Percentiles rank a stretch among this genome's conserved stretches.
These are phyloP conservation scores for Belgica antarctica DNA, from an alignment of 2,888 invertebrate genomes.

Conservation along the genomic window DNA sequence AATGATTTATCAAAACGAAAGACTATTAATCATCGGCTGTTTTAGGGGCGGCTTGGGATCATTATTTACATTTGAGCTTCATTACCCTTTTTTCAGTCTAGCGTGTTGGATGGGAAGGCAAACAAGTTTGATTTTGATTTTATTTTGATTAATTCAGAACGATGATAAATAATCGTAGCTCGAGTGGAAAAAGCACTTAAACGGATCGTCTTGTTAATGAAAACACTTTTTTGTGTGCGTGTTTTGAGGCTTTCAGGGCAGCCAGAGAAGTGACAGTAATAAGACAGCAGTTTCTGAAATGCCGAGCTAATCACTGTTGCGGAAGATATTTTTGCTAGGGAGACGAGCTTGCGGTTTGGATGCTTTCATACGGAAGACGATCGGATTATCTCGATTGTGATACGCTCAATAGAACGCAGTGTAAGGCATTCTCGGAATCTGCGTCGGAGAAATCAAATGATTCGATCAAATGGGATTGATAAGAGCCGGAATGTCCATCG, in stretches of 20 bases:
- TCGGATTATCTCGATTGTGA: neutral
- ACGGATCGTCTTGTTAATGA: neutral
- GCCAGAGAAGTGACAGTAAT: neutral
- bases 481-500: too few species aligned
- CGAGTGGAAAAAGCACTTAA: neutral
- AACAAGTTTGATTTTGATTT: constrained; percentile 34
- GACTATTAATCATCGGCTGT: constrained; percentile 36
- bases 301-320: neutral
- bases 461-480: neutral
- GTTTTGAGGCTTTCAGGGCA: neutral
- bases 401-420: too few species aligned
- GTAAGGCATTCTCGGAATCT: neutral
- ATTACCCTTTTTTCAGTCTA: constrained; percentile 38
- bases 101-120: neutral
- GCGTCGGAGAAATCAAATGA: constrained; percentile 29
- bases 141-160: constrained; percentile 37
- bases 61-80: constrained; percentile 42
- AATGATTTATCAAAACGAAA: constrained; percentile 40
- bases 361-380: too few species aligned
- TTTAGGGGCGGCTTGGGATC: constrained; percentile 25
- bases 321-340: neutral
- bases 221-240: neutral
- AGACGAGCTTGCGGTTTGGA: too few species aligned
- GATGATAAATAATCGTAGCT: constrained; percentile 36
- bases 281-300: neutral